Base-by-base conservation (phyloP, 2,113 vertebrate species). In the Piprites chloris region DNA sequence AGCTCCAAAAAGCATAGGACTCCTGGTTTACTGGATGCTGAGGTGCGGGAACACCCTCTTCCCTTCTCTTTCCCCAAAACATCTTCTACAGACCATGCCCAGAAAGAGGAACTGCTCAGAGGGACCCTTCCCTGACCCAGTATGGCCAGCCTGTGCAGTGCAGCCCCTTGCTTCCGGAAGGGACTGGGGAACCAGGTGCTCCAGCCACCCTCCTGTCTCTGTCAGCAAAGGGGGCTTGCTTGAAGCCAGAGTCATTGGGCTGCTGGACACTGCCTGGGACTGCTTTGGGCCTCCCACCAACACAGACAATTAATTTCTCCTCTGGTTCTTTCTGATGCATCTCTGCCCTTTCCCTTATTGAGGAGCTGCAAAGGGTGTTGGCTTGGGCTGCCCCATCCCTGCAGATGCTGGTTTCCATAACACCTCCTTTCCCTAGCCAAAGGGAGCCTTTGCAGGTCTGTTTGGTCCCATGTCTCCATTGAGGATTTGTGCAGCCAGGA, bases 321-420 rank as follows among this genome's bases (percentile, higher is more conserved):
- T 59, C 27, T 2, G 3, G 27, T 61, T 78, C n/a, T 62, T 76
- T 89, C 42, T 47, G 35, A 33, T 12, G 3, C 26, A 42, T 39
- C 33, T 85, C 39, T 85, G 37, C 14, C 11, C 27, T 79, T 50
- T 35, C 9, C 4, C 5, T 8, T 17, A n/a, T 10, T 0, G 0
- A 47, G 66, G 27, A 87, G 27, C 35, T 95, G 33, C 44, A 30
- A 44, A 49, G 9, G 4, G 1, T 44, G 5, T 74, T 73, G 50
- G 32, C n/a, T 77, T 76, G 66, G 44, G 39, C 56, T 90, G 58
- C 26, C 12, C 32, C 24, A 4, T 39, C 16, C 52, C 37, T 68
- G 56, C 30, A 67, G 56, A 24, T 90, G 20, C 49, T 22, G 7
- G 5, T 66, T 55, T 14, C 28, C 10, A 9, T 6, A 30, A 14